Conservation (phyloP, 1,140 invertebrate species). For the Phortica variegata region DNA sequence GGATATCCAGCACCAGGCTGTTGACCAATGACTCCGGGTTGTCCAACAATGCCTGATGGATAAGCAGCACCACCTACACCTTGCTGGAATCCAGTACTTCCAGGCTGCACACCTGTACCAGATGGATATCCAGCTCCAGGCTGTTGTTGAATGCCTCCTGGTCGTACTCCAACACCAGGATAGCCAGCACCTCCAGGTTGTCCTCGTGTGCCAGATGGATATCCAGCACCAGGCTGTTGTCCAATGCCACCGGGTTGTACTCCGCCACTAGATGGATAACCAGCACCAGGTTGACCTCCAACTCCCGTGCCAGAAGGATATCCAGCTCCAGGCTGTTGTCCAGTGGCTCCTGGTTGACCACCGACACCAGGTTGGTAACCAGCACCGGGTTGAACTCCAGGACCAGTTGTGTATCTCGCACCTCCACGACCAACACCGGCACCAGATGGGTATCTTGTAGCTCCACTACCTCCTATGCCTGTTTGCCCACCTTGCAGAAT, state of each 20-base stretch:
- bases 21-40: constrained; percentile 5
- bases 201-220: not conserved
- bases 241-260: constrained; percentile 9
- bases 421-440: no score
- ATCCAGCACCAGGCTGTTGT: constrained; percentile 7
- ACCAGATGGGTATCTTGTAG: no score
- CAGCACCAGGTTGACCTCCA: constrained; percentile 4
- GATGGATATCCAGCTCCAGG: constrained; percentile 4
- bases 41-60: constrained; percentile 5
- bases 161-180: constrained; percentile 1
- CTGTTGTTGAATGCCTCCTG: not conserved
- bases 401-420: no score
- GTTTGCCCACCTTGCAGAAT: not conserved
- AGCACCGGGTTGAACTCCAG: constrained; percentile 6
- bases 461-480: not conserved
- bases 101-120: not conserved
- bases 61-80: constrained; percentile 1
- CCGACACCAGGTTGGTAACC: constrained; percentile 7
- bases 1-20: not conserved
- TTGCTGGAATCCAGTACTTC: constrained; percentile 5
- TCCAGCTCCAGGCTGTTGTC: constrained; percentile 3
- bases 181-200: constrained; percentile 12
- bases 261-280: not conserved
- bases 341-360: constrained; percentile 6
- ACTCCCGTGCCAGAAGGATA: not conserved